phyloP scores from a whole-genome alignment of 2,888 invertebrate genomes.

The Frankliniella fusca region DNA sequence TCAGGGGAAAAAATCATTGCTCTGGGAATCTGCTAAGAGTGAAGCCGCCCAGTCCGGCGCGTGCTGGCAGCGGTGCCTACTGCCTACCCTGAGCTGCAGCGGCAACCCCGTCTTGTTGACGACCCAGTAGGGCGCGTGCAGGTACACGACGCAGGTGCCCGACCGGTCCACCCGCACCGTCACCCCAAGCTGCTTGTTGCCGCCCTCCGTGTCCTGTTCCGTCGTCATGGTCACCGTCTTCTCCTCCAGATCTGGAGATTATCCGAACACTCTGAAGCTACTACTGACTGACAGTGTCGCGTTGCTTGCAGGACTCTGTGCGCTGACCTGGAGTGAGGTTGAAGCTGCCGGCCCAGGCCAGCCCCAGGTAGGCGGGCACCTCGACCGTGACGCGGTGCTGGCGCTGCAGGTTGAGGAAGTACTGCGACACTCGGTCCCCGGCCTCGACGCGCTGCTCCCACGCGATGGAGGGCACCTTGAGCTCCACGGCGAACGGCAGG shows the following conservation, averaged over 20 bases:
- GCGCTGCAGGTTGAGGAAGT: constrained; percentile 60
- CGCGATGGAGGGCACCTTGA: constrained; percentile 52
- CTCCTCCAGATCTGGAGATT: constrained; percentile 42
- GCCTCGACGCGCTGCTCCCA: constrained; percentile 61
- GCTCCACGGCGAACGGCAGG: constrained; percentile 66
- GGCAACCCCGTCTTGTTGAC: constrained; percentile 84
- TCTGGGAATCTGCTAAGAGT: background rate
- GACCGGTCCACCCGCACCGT: constrained; percentile 62
- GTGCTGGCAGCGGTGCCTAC: constrained; percentile 44
- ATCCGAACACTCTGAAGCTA: too few relatives aligned
- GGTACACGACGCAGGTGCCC: constrained; percentile 60
- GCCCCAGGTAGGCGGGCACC: constrained; percentile 59
- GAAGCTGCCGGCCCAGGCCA: constrained; percentile 67
- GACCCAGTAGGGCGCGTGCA: constrained; percentile 83
- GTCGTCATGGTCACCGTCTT: constrained; percentile 62
- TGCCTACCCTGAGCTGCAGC: constrained; percentile 66
- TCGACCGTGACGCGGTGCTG: constrained; percentile 52
- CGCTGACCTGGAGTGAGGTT: constrained; percentile 53
- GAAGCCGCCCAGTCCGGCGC: background rate
- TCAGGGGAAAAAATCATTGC: background rate
- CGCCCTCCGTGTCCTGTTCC: constrained; percentile 62
- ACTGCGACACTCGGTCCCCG: constrained; percentile 65
- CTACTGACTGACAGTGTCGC: too few relatives aligned
- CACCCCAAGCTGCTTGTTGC: constrained; percentile 62
- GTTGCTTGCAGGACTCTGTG: too few relatives aligned